phyloP scores from a whole-genome alignment of 2,797 vertebrate species.

The Lepidocolaptes lacrymiger region DNA sequence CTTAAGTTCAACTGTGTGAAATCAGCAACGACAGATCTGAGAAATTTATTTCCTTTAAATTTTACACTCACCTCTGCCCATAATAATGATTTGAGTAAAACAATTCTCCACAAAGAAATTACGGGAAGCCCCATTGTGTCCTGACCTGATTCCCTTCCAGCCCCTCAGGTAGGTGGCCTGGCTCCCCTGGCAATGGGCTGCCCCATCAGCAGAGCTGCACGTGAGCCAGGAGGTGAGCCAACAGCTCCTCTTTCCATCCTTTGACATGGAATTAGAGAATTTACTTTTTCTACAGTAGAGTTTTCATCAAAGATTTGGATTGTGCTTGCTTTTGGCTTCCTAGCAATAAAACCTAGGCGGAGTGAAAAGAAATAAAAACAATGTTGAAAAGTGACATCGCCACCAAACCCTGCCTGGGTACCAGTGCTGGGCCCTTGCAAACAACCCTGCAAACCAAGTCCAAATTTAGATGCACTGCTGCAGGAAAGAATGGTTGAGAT shows the following conservation, averaged over 20 bases:
- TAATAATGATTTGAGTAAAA: neutral
- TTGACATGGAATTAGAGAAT: neutral
- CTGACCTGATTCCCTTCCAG: neutral
- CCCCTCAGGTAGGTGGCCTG: neutral
- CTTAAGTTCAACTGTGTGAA: neutral
- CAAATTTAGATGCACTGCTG: neutral
- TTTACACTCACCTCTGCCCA: neutral
- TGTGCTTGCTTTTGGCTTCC: neutral
- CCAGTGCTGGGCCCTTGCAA: neutral
- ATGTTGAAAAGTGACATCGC: neutral
- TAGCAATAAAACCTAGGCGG: neutral
- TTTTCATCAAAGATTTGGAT: neutral
- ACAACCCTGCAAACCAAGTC: neutral
- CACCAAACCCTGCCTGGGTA: neutral
- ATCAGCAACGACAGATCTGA: neutral
- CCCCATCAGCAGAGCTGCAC: neutral
- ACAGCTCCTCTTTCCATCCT: neutral
- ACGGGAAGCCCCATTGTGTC: neutral
- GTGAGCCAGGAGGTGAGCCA: neutral
- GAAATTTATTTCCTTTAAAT: neutral
- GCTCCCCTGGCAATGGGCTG: neutral
- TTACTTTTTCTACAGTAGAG: neutral
- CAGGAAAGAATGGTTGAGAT: neutral
- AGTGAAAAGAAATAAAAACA: neutral
- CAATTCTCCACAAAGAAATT: neutral